Evolutionary conservation across 2,797 vertebrate species (phyloP).

Genomic region (Danio aesculapii): DNA sequence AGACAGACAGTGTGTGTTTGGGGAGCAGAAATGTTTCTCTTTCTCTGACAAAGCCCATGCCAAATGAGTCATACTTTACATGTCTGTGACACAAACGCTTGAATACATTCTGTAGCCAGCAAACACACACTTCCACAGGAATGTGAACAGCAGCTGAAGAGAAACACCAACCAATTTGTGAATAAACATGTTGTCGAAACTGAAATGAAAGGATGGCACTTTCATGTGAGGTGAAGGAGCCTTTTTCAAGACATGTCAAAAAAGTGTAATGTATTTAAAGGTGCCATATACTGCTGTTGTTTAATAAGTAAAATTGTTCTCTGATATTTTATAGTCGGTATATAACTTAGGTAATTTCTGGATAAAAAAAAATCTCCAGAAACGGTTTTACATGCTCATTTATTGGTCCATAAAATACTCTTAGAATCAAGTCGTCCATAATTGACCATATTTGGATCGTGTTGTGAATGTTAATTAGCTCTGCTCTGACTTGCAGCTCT

Average conservation of each 20-base stretch:
- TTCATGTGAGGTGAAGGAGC: background rate
- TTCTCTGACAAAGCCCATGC: conserved; percentile 7
- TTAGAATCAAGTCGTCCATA: no score
- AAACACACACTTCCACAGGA: conserved; percentile 12
- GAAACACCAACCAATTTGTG: background rate
- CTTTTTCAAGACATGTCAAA: background rate
- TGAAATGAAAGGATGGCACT: background rate
- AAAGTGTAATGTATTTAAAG: background rate
- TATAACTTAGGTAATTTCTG: no score
- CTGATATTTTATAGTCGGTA: no score
- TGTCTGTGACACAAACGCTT: conserved; percentile 38
- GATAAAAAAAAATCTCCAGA: no score
- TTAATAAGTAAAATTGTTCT: no score
- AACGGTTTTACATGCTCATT: no score
- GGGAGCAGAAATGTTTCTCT: background rate
- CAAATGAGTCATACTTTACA: conserved; percentile 53
- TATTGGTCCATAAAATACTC: no score
- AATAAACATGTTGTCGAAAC: background rate
- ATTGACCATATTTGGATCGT: no score
- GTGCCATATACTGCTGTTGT: no score
- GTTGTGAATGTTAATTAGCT: no score
- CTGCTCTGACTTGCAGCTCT: no score
- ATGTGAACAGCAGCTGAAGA: background rate
- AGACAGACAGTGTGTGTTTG: background rate
- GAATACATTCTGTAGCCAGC: conserved; percentile 2